Evolutionary conservation across 2,888 invertebrate species (phyloP).

Genomic region (Drosophila peninsularis): DNA sequence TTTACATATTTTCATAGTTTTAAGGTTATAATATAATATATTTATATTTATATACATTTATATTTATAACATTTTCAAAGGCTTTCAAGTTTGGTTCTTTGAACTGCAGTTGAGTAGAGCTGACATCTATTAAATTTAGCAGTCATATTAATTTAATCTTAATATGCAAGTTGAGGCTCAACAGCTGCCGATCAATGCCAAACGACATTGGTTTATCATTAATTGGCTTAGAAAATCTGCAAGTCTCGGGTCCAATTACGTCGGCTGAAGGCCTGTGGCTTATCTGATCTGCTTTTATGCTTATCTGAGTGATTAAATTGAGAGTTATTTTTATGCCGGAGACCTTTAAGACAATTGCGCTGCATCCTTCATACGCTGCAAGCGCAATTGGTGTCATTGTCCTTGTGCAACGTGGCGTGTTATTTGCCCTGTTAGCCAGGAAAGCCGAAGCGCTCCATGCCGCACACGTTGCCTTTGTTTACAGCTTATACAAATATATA

Average conservation of each 20-base stretch:
- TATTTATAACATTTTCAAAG: not conserved
- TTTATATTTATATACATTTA: too few relatives aligned
- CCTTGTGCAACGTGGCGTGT: conserved; percentile 66
- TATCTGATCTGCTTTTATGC: conserved; percentile 45
- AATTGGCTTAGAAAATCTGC: conserved; percentile 21
- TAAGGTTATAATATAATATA: not conserved
- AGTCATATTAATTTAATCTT: conserved; percentile 2
- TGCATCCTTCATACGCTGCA: conserved; percentile 31
- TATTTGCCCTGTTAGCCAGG: conserved; percentile 54
- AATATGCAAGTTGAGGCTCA: conserved; percentile 1
- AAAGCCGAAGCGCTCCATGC: conserved; percentile 31
- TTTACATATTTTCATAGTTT: too few relatives aligned
- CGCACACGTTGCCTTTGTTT: conserved; percentile 61
- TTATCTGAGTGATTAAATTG: conserved; percentile 36
- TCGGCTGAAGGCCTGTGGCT: conserved; percentile 11
- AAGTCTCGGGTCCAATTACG: conserved; percentile 34
- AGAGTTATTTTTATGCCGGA: conserved; percentile 36
- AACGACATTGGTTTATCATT: conserved; percentile 5
- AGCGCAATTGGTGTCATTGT: conserved; percentile 68
- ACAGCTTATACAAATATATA: conserved; percentile 1
- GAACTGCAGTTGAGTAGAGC: not conserved
- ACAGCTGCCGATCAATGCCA: conserved; percentile 4
- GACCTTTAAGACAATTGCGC: conserved; percentile 35
- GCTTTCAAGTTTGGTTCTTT: not conserved
- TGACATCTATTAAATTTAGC: not conserved